These are phyloP conservation scores for Fragum whitleyi DNA, from an alignment of 2,888 invertebrate genomes.

Conservation along the genomic window DNA sequence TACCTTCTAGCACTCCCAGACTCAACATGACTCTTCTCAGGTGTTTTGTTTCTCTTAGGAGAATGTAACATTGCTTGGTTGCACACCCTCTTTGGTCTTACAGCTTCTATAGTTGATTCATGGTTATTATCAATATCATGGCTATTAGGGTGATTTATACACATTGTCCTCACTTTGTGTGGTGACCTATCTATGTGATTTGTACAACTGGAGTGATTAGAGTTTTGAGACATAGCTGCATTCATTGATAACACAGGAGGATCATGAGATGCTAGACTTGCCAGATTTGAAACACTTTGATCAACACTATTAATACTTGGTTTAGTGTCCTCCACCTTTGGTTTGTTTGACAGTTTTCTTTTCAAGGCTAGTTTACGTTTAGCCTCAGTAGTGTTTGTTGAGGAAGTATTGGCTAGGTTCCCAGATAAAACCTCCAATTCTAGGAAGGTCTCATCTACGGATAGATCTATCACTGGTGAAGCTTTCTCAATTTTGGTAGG, in stretches of 20 bases:
- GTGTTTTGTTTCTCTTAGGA: background rate
- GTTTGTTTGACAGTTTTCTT: slow-evolving; percentile 29
- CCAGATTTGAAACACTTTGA: background rate
- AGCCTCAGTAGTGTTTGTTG: background rate
- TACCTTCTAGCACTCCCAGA: background rate
- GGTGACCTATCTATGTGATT: background rate
- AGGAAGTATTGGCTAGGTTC: slow-evolving; percentile 31
- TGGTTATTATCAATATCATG: background rate
- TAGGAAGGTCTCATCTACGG: slow-evolving; percentile 58
- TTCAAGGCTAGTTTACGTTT: slow-evolving; percentile 24
- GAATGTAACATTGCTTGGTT: background rate
- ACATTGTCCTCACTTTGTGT: background rate
- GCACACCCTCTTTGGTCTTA: background rate
- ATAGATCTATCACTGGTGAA: slow-evolving; percentile 56
- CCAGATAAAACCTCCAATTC: slow-evolving; percentile 53
- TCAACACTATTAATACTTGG: background rate
- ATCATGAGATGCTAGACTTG: background rate
- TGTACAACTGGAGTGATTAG: background rate
- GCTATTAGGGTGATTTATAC: background rate
- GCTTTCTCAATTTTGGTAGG: slow-evolving; percentile 42
- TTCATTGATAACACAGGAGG: slow-evolving; percentile 13
- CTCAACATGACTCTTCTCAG: background rate
- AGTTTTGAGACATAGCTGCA: background rate
- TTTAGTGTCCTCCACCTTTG: background rate
- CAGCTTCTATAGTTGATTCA: background rate